Evolutionary conservation across 2,888 invertebrate species (phyloP).

Genomic region (Sceliomorpha sp.): DNA sequence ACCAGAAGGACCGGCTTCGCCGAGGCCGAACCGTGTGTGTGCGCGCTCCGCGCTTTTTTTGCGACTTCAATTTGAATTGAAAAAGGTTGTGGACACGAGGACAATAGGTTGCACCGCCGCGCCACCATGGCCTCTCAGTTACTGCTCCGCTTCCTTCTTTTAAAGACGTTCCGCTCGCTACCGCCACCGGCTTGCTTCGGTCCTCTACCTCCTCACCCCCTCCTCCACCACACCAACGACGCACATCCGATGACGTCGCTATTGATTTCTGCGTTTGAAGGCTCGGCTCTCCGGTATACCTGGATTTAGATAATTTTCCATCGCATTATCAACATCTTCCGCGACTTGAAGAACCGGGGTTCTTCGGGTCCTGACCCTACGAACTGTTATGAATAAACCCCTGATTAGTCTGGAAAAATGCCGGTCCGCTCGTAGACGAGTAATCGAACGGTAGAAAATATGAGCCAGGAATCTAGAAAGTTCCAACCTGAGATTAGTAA

Average conservation of each 20-base stretch:
- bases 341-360: too few relatives aligned
- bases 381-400: too few relatives aligned
- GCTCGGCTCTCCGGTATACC: constrained; percentile 37
- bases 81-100: constrained; percentile 78
- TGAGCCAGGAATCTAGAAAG: too few relatives aligned
- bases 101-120: constrained; percentile 75
- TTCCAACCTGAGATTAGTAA: too few relatives aligned
- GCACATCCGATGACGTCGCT: constrained; percentile 50
- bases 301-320: too few relatives aligned
- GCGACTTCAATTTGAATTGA: constrained; percentile 79
- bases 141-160: constrained; percentile 56
- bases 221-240: constrained; percentile 21
- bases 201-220: constrained; percentile 3
- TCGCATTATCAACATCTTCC: too few relatives aligned
- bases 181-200: constrained; percentile 37
- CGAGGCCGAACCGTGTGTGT: constrained; percentile 61
- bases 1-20: constrained; percentile 60
- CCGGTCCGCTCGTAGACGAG: too few relatives aligned
- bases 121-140: constrained; percentile 59
- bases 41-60: constrained; percentile 73
- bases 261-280: constrained; percentile 49
- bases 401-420: too few relatives aligned
- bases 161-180: constrained; percentile 52
- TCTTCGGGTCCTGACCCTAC: too few relatives aligned
- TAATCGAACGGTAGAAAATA: too few relatives aligned